Evolutionary conservation across 2,113 vertebrate species (phyloP).

Genomic region (Spea multiplicata): DNA sequence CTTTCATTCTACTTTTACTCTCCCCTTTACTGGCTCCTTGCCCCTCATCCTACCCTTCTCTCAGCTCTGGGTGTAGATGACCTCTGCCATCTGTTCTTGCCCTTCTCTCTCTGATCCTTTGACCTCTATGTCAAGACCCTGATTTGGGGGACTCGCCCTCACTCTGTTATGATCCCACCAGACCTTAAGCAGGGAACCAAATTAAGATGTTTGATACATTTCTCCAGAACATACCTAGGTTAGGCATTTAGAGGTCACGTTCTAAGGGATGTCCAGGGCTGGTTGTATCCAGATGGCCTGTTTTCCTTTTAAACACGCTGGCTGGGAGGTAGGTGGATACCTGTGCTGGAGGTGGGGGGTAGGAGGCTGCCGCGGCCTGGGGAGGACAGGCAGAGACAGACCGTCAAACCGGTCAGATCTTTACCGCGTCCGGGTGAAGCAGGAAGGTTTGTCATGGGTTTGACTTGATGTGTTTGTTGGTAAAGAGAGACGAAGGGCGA

Average conservation of each 20-base stretch:
- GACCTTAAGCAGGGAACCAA: no score
- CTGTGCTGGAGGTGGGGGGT: neutral
- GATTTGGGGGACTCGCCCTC: no score
- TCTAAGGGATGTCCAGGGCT: neutral
- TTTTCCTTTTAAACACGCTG: conserved; percentile 29
- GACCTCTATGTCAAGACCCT: no score
- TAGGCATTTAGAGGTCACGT: conserved; percentile 15
- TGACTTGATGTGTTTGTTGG: conserved; percentile 33
- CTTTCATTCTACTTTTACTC: no score
- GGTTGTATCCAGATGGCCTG: conserved; percentile 22
- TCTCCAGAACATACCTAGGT: neutral
- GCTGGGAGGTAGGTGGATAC: neutral
- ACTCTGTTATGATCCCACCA: no score
- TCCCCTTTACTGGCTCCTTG: no score
- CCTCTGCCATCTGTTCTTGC: no score
- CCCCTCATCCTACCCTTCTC: no score
- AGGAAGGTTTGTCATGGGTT: conserved; percentile 8
- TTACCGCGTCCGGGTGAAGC: conserved; percentile 4
- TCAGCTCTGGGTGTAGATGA: no score
- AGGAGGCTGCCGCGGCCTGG: conserved; percentile 1
- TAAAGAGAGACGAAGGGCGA: conserved; percentile 12
- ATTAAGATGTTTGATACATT: no score
- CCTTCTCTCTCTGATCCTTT: no score
- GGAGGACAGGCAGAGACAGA: conserved; percentile 20
- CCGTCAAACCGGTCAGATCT: conserved; percentile 32